A percentile compares a stretch with the other conserved stretches of the same genome.
These are phyloP conservation scores for Chunga burmeisteri DNA, from an alignment of 2,113 vertebrate species.

Conservation along the genomic window DNA sequence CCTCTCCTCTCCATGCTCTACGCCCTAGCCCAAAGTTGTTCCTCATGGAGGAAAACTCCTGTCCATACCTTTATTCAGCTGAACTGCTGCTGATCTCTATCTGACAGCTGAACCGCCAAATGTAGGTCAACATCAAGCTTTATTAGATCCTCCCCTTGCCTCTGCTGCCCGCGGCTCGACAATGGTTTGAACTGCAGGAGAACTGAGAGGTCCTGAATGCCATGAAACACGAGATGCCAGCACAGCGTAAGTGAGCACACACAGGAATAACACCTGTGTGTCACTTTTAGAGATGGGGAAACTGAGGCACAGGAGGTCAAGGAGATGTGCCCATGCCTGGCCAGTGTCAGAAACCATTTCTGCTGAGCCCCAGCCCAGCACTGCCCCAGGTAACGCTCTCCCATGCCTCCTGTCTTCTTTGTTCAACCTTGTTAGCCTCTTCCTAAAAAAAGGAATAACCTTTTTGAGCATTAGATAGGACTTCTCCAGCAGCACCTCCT, in stretches of 20 bases:
- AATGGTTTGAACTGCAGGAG: background rate
- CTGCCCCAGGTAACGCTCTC: rapidly evolving
- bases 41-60: background rate
- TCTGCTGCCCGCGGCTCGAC: background rate
- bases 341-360: background rate
- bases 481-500: background rate
- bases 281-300: background rate
- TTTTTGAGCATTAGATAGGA: background rate
- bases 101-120: background rate
- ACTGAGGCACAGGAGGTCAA: background rate
- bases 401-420: rapidly evolving
- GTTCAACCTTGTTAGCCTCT: background rate
- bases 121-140: background rate
- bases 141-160: background rate
- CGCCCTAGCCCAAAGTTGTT: background rate
- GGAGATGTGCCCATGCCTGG: rapidly evolving
- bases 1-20: background rate
- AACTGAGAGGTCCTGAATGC: background rate
- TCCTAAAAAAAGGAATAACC: background rate
- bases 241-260: rapidly evolving
- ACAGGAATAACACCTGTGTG: background rate
- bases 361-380: background rate
- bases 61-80: background rate
- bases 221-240: rapidly evolving
- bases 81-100: background rate